Base-by-base conservation (phyloP, 2,888 invertebrate genomes). In the Apotomis betuletana region DNA sequence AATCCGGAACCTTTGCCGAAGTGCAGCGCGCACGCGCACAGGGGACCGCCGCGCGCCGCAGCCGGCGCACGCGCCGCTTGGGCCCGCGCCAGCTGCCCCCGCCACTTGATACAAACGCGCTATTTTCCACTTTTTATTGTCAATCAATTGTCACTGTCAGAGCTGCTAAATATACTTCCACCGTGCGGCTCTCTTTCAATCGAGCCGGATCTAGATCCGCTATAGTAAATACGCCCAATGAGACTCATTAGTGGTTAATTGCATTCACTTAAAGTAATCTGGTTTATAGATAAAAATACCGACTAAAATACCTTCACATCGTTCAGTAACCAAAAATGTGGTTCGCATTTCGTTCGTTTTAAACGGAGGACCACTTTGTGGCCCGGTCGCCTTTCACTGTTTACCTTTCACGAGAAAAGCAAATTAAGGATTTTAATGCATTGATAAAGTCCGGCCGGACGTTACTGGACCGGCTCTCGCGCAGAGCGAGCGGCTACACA, bases 111-210 rank as follows among this genome's bases (percentile, higher is more conserved):
- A 46, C 65, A 46, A 65, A 41, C 27, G 55, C 15, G 27, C 12
- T 55, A 55, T 27, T 57, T 64, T n/a, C 46, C 46, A n/a, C 55
- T 55, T 55, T 55, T 65, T 65, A 65, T 15, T n/a, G 49, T 13
- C n/a, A 54, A 13, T 46, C 44, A 41, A 65, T 65, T 57, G 55
- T 57, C 65, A 55, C 55, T 65, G 55, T 57, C 65, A 55, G 36
- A 12, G 44, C n/a, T n/a, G 44, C 55, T 57, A 64, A 54, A 64
- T 64, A 41, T 64, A 54, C 12, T 13, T 27, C 27, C 27, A 27
- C 10, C 49, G 9, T 9, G 49, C 49, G 49, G 49, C 49, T 49
- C 10, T 10, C 9, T 9, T 9, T 4, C 9, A 9, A 49, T 10
- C 49, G 3, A 49, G 49, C 3, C 9, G 10, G 49, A 49, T 49